Percentiles rank a stretch among this genome's conserved stretches.
Evolutionary conservation across 2,888 invertebrate genomes (phyloP).

Genomic region (Apotomis betuletana): DNA sequence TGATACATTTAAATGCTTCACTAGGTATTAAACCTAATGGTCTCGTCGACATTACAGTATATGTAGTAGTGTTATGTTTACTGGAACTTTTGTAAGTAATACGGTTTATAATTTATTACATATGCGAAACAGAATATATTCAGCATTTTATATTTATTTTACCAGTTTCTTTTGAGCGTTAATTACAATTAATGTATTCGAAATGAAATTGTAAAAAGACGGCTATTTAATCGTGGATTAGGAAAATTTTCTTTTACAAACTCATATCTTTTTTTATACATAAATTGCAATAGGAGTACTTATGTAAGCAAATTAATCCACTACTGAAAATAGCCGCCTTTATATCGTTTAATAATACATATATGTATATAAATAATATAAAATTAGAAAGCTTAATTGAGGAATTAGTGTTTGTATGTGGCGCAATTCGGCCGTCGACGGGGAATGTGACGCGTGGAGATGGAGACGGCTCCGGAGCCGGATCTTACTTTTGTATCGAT

Average conservation of each 20-base stretch:
- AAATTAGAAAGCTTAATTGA: constrained; percentile 9
- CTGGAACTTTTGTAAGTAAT: not conserved
- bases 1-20: not conserved
- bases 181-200: not conserved
- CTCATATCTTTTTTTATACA: constrained; percentile 20
- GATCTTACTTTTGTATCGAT: constrained; percentile 8
- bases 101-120: not conserved
- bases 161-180: not conserved
- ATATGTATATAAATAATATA: constrained; percentile 20
- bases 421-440: not conserved
- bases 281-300: constrained; percentile 16
- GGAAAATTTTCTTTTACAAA: constrained; percentile 7
- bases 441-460: not conserved
- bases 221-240: constrained; percentile 10
- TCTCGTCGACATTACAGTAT: not conserved
- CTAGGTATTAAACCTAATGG: not conserved
- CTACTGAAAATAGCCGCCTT: constrained; percentile 23
- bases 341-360: constrained; percentile 7
- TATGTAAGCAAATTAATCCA: constrained; percentile 13
- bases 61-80: not conserved
- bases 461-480: not conserved
- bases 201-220: constrained; percentile 11
- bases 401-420: not conserved
- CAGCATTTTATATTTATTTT: not conserved
- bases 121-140: not conserved